Percentiles rank a stretch among this genome's conserved stretches.
These are phyloP conservation scores for Astropecten irregularis DNA, from an alignment of 53 echinoderm and acorn worm species.

Conservation along the genomic window DNA sequence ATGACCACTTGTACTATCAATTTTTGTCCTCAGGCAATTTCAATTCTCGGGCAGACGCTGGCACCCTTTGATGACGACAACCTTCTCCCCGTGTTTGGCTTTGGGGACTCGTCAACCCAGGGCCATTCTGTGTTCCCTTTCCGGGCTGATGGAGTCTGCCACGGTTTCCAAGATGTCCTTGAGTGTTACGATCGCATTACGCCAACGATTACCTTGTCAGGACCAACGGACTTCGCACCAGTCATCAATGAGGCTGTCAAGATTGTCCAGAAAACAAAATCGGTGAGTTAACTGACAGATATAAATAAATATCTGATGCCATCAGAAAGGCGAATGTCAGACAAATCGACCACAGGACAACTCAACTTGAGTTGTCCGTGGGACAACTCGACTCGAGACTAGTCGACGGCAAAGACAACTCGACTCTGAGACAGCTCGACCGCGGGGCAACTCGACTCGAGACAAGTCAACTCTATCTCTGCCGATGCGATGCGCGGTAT, in stretches of 20 bases:
- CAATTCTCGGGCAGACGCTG: constrained; percentile 83
- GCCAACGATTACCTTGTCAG: constrained; percentile 71
- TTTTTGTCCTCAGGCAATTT: constrained; percentile 96
- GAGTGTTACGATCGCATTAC: constrained; percentile 81
- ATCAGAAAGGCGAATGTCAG: too few species aligned
- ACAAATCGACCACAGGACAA: too few species aligned
- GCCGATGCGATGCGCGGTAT: too few species aligned
- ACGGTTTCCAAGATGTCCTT: constrained; percentile 86
- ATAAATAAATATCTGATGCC: neutral
- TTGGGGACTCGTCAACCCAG: constrained; percentile 84
- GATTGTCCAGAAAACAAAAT: constrained; percentile 82
- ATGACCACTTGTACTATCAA: too few species aligned
- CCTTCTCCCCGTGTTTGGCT: constrained; percentile 89
- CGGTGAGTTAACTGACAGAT: constrained; percentile 63
- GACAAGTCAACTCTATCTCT: too few species aligned
- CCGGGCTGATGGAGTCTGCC: constrained; percentile 69
- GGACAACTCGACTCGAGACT: too few species aligned
- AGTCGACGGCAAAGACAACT: too few species aligned
- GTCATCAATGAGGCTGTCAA: constrained; percentile 78
- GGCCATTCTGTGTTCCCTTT: constrained; percentile 89
- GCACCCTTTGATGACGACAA: constrained; percentile 96
- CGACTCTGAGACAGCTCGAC: too few species aligned
- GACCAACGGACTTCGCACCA: constrained; percentile 96
- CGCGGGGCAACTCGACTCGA: too few species aligned
- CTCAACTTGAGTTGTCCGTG: too few species aligned